Percentiles rank a stretch among this genome's conserved stretches.
Conservation (phyloP, 2,113 vertebrate genomes). For the Eolophus roseicapilla region DNA sequence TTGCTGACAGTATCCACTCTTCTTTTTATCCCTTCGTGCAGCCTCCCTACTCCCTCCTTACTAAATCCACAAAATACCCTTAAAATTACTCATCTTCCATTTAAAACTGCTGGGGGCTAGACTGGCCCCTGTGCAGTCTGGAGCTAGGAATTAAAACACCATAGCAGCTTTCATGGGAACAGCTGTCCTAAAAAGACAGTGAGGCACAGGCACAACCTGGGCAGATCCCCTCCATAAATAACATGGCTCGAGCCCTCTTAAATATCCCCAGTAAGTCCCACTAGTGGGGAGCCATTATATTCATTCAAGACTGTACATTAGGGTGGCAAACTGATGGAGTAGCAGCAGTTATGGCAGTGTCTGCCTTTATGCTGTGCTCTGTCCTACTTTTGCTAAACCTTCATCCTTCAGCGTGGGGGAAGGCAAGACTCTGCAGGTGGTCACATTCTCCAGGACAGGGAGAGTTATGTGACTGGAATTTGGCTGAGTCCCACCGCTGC, state of each 20-base stretch:
- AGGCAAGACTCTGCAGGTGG: not conserved
- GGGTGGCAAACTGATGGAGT: not conserved
- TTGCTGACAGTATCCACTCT: not conserved
- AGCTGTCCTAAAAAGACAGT: not conserved
- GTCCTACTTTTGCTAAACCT: not conserved
- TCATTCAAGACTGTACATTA: not conserved
- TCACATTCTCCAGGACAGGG: not conserved
- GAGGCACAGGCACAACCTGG: not conserved
- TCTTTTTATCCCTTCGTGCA: not conserved
- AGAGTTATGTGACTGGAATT: conserved; percentile 5
- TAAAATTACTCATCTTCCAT: not conserved
- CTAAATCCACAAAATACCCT: not conserved
- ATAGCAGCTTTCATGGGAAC: not conserved
- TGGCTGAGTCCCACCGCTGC: not conserved
- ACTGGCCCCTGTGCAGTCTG: accelerated
- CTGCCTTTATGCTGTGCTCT: not conserved
- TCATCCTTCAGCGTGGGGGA: not conserved
- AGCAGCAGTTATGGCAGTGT: not conserved
- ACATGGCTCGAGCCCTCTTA: not conserved
- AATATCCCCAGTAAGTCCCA: not conserved
- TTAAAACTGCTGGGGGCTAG: not conserved
- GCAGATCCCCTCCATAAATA: not conserved
- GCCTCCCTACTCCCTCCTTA: not conserved
- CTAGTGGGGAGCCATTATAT: not conserved
- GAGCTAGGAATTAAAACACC: not conserved